A percentile compares a stretch with the other conserved stretches of the same genome.
Evolutionary conservation across 92 coral and sea anemone species (phyloP).

Genomic region (Muricea muricata): DNA sequence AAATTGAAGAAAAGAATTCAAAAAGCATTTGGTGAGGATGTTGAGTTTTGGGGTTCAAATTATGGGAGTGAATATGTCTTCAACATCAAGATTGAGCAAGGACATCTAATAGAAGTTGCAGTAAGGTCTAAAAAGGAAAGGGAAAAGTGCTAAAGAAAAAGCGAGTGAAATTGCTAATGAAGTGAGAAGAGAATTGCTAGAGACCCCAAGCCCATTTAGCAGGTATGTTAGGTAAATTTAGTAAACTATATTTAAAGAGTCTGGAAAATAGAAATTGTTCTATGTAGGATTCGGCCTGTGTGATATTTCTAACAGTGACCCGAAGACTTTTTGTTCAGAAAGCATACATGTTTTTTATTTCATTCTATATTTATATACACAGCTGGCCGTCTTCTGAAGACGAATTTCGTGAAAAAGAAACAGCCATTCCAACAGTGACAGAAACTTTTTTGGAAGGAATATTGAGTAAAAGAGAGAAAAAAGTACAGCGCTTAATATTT

Average conservation of each 20-base stretch:
- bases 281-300: background rate
- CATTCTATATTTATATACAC: background rate
- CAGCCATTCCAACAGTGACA: conserved; percentile 1
- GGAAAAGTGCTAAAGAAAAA: background rate
- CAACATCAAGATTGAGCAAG: background rate
- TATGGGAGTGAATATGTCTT: background rate
- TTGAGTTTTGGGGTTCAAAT: conserved; percentile 1
- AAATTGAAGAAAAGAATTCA: background rate
- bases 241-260: too few relatives aligned
- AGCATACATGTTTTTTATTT: too few relatives aligned
- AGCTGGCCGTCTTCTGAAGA: conserved; percentile 21
- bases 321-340: too few relatives aligned
- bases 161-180: background rate
- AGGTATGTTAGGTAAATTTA: too few relatives aligned
- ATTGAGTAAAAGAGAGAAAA: background rate
- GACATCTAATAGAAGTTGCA: conserved; percentile 12
- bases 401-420: background rate
- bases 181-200: background rate
- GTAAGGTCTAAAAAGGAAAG: conserved; percentile 3
- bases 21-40: background rate
- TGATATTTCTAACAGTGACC: background rate
- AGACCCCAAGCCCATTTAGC: background rate
- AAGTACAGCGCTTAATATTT: background rate
- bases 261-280: background rate
- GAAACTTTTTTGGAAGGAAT: conserved; percentile 1